Conservation (phyloP, 1,140 invertebrate species). For the Drosophila suzukii region DNA sequence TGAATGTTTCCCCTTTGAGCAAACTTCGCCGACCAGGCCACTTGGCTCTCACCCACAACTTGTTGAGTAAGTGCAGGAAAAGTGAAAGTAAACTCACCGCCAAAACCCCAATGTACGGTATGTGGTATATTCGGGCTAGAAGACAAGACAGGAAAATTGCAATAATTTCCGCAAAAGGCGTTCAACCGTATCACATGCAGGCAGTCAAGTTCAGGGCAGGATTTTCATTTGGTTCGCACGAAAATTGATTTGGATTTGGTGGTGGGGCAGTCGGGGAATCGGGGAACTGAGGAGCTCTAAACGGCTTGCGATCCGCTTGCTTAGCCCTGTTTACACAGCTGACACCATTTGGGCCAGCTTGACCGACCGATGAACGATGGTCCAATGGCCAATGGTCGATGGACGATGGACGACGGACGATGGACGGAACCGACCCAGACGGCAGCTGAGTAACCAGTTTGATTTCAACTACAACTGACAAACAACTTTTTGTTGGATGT, state of each 20-base stretch:
- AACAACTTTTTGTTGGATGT: conserved; percentile 71
- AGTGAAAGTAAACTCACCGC: conserved; percentile 70
- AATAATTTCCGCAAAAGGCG: conserved; percentile 79
- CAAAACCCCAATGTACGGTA: conserved; percentile 15
- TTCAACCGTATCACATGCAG: conserved; percentile 65
- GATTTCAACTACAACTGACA: conserved; percentile 80
- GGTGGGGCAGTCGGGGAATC: neutral
- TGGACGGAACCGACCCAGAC: conserved; percentile 24
- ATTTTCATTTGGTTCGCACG: conserved; percentile 43
- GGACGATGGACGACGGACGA: conserved; percentile 4
- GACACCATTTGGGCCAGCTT: conserved; percentile 66
- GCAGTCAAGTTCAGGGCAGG: conserved; percentile 70
- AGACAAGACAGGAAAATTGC: conserved; percentile 80
- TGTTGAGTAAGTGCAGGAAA: conserved; percentile 52
- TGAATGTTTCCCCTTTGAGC: conserved; percentile 15
- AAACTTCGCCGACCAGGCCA: conserved; percentile 18
- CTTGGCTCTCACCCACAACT: conserved; percentile 17
- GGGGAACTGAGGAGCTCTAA: conserved; percentile 33
- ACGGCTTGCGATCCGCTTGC: conserved; percentile 47
- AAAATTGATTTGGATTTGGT: conserved; percentile 53
- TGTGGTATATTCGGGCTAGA: conserved; percentile 45
- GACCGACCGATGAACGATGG: conserved; percentile 41
- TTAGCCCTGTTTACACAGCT: conserved; percentile 80
- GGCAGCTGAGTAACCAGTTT: conserved; percentile 77
- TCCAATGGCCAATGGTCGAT: conserved; percentile 3